phyloP scores from a whole-genome alignment of 2,797 vertebrate species.

The Halcyon smyrnensis region DNA sequence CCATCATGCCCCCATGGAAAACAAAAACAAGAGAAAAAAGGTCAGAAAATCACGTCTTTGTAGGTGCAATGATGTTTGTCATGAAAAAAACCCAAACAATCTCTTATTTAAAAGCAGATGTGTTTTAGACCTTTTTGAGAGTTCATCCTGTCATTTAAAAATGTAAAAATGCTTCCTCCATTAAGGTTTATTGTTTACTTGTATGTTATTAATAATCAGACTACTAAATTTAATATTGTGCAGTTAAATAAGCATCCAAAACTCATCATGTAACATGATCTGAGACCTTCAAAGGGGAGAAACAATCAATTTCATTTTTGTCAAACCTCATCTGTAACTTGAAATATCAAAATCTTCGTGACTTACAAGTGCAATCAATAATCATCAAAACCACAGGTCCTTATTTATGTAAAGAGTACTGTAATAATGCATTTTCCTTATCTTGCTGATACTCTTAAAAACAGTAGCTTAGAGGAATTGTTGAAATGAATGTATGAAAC shows the following conservation, averaged over 20 bases:
- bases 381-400: neutral
- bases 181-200: neutral
- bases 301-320: neutral
- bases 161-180: neutral
- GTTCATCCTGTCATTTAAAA: neutral
- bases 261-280: neutral
- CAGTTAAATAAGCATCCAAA: neutral
- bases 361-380: neutral
- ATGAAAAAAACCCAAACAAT: neutral
- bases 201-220: neutral
- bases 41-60: neutral
- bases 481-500: conserved; percentile 15
- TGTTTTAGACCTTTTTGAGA: neutral
- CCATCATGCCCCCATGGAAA: fast-evolving
- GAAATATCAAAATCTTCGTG: neutral
- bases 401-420: neutral
- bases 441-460: neutral
- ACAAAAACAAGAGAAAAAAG: neutral
- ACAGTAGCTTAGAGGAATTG: neutral
- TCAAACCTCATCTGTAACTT: conserved; percentile 1
- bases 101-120: neutral
- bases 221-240: neutral
- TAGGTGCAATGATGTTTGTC: neutral
- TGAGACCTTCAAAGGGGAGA: neutral
- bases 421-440: neutral